A percentile compares a stretch with the other conserved stretches of the same genome.
Conservation (phyloP, 2,113 vertebrate species). For the Parus major region DNA sequence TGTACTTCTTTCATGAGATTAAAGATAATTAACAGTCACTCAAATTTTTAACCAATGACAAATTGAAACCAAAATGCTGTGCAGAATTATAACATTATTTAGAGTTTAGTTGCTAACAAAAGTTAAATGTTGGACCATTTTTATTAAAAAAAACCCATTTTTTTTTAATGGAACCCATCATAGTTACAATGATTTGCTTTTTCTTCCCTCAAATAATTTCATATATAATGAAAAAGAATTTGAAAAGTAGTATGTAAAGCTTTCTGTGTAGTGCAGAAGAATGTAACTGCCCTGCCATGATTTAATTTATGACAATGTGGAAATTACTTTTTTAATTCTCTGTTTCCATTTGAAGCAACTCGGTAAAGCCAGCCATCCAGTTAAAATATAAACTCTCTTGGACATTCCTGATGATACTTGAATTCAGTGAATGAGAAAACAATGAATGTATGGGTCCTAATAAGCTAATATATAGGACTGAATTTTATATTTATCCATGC, state of each 20-base stretch:
- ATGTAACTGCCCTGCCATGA: neutral
- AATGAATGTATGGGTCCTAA: neutral
- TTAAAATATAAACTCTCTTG: neutral
- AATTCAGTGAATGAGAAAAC: neutral
- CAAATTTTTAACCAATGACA: neutral
- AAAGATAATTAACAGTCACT: neutral
- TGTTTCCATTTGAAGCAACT: neutral
- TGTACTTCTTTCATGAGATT: neutral
- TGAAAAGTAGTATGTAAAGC: neutral
- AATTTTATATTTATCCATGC: neutral
- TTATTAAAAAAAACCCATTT: neutral
- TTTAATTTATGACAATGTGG: neutral
- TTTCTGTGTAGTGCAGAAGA: neutral
- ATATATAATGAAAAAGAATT: neutral
- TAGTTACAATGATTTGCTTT: neutral
- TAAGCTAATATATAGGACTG: neutral
- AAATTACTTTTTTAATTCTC: neutral
- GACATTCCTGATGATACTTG: neutral
- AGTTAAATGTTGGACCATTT: neutral
- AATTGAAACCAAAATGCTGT: neutral
- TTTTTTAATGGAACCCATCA: too few relatives aligned
- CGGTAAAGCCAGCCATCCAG: neutral
- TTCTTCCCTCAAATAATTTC: neutral
- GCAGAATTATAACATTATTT: neutral
- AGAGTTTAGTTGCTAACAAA: neutral